Evolutionary conservation across 1,140 invertebrate genomes (phyloP).

Genomic region (Xylocopa sonorina): DNA sequence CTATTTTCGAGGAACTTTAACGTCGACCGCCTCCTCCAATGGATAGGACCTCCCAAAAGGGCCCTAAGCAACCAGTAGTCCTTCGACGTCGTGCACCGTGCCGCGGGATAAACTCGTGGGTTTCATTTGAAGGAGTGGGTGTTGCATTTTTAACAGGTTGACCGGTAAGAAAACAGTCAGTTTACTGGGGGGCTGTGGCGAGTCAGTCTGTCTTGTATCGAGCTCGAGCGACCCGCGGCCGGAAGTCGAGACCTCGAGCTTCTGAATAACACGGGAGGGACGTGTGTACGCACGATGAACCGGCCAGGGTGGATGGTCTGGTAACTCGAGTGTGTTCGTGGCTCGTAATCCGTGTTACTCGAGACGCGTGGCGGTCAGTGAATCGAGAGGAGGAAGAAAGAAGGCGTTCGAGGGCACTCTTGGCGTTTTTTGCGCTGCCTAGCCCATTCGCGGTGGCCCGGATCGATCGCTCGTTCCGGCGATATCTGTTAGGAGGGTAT

Average conservation of each 20-base stretch:
- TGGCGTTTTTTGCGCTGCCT: conserved; percentile 6
- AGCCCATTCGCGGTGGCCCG: conserved; percentile 2
- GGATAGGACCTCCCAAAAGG: neutral
- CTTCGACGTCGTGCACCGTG: neutral
- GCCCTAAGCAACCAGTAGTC: neutral
- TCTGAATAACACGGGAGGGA: conserved; percentile 38
- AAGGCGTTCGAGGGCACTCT: conserved; percentile 4
- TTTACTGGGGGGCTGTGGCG: conserved; percentile 16
- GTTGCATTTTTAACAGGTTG: conserved; percentile 38
- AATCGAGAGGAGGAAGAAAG: neutral
- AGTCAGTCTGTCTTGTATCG: neutral
- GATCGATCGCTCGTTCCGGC: conserved; percentile 22
- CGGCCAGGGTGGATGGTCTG: neutral
- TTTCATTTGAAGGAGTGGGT: conserved; percentile 7
- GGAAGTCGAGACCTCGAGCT: neutral
- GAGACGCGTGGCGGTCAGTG: neutral
- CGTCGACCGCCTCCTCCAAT: neutral
- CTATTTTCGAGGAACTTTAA: conserved; percentile 15
- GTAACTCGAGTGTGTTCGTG: conserved; percentile 6
- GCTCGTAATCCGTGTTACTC: conserved; percentile 1
- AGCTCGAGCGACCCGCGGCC: conserved; percentile 11
- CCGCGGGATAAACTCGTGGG: conserved; percentile 6
- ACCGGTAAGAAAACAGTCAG: neutral
- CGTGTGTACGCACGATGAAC: no score
- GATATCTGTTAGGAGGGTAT: conserved; percentile 14